Conservation (phyloP, 1,140 invertebrate genomes). For the Atta colombica region DNA sequence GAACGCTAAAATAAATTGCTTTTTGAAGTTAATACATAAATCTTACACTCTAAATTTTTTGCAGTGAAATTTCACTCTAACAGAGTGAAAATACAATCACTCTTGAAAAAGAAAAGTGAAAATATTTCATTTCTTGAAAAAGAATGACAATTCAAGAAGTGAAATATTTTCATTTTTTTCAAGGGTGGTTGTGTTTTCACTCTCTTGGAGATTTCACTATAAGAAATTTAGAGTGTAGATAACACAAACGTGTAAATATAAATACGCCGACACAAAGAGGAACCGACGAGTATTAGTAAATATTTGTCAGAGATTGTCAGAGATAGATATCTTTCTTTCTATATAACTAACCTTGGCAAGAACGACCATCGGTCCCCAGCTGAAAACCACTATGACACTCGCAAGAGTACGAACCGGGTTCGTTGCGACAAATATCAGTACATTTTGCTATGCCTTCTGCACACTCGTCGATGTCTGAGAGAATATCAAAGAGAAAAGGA, state of each 20-base stretch:
- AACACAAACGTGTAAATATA: background rate
- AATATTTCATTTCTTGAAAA: too few relatives aligned
- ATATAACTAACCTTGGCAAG: slow-evolving; percentile 88
- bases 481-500: slow-evolving; percentile 17
- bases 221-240: background rate
- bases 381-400: slow-evolving; percentile 84
- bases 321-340: background rate
- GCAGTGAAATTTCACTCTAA: too few relatives aligned
- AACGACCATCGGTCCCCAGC: slow-evolving; percentile 87
- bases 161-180: too few relatives aligned
- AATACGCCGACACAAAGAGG: background rate
- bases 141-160: too few relatives aligned
- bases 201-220: too few relatives aligned
- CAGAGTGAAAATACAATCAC: too few relatives aligned
- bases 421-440: slow-evolving; percentile 87
- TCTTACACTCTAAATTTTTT: too few relatives aligned
- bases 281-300: background rate
- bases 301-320: background rate
- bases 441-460: slow-evolving; percentile 89
- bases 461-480: slow-evolving; percentile 95
- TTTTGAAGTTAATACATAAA: background rate
- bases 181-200: too few relatives aligned
- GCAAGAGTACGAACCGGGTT: slow-evolving; percentile 86
- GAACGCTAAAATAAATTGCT: background rate
- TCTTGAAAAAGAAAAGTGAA: too few relatives aligned